Conservation (phyloP, 2,797 vertebrate genomes). For the Alectoris magna region DNA sequence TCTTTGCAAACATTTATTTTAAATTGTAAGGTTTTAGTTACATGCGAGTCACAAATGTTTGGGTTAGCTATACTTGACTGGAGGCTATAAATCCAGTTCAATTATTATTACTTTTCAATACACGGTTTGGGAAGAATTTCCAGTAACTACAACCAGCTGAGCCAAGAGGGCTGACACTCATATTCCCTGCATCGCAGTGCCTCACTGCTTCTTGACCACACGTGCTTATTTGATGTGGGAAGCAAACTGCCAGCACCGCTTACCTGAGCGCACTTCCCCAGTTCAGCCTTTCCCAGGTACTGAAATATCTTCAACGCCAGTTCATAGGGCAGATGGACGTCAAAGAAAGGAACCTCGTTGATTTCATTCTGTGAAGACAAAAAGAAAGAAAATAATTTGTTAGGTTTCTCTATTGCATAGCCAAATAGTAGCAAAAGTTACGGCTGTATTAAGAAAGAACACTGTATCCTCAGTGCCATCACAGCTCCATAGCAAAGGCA, state of each 20-base stretch:
- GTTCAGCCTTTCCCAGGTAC: constrained; percentile 84
- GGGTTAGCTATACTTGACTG: not conserved
- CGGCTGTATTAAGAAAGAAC: not conserved
- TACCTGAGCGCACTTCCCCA: constrained; percentile 96
- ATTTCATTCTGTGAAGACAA: constrained; percentile 89
- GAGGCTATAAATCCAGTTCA: constrained; percentile 25
- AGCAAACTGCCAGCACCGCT: constrained; percentile 20
- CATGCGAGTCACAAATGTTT: constrained; percentile 15
- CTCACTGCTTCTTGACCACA: not conserved
- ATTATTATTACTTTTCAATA: constrained; percentile 23
- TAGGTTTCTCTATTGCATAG: not conserved
- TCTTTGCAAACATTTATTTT: not conserved
- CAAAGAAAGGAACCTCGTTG: constrained; percentile 96
- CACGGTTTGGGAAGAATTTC: constrained; percentile 45
- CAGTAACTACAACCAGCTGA: constrained; percentile 27
- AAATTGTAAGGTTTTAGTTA: not conserved
- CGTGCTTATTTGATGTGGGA: not conserved
- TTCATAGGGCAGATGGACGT: constrained; percentile 93
- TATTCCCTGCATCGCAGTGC: not conserved
- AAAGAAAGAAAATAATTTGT: not conserved
- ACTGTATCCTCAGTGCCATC: not conserved
- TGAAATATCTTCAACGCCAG: constrained; percentile 94
- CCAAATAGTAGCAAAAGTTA: not conserved
- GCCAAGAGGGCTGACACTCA: not conserved
- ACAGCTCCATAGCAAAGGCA: not conserved